A percentile compares a stretch with the other conserved stretches of the same genome.
phyloP scores from a whole-genome alignment of 2,888 invertebrate species.

The Papilio gigon region DNA sequence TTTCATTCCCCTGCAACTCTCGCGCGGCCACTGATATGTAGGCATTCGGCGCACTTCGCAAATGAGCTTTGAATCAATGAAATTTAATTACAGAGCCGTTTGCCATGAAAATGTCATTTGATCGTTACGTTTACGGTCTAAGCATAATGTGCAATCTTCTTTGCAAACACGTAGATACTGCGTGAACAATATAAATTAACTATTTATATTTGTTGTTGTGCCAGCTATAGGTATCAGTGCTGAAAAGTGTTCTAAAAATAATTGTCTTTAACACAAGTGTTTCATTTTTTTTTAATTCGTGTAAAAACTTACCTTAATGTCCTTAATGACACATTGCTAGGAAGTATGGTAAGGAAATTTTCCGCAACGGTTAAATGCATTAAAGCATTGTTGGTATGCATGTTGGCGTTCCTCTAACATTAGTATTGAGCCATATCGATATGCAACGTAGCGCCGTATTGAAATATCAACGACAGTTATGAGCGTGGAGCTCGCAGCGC shows the following conservation, averaged over 20 bases:
- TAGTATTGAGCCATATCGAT: conserved; percentile 10
- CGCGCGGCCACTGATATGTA: conserved; percentile 63
- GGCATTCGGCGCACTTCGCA: conserved; percentile 66
- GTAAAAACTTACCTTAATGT: background rate
- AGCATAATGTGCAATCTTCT: conserved; percentile 15
- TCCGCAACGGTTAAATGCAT: background rate
- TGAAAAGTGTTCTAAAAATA: too few relatives aligned
- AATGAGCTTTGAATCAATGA: conserved; percentile 65
- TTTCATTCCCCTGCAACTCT: conserved; percentile 62
- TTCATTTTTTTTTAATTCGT: background rate
- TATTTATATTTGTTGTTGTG: background rate
- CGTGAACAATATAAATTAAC: background rate
- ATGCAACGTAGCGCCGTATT: conserved; percentile 3
- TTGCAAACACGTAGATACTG: background rate
- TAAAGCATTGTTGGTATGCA: background rate
- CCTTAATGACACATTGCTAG: background rate
- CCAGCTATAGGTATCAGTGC: too few relatives aligned
- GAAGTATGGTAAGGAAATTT: background rate
- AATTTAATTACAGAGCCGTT: conserved; percentile 65
- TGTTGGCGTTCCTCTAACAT: background rate
- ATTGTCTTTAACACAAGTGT: background rate
- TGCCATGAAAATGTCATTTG: conserved; percentile 42
- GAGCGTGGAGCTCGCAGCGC: conserved; percentile 24
- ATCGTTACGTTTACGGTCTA: conserved; percentile 21
- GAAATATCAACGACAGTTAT: conserved; percentile 37